Evolutionary conservation across 2,888 invertebrate genomes (phyloP).

Genomic region (Parnassius orleans): DNA sequence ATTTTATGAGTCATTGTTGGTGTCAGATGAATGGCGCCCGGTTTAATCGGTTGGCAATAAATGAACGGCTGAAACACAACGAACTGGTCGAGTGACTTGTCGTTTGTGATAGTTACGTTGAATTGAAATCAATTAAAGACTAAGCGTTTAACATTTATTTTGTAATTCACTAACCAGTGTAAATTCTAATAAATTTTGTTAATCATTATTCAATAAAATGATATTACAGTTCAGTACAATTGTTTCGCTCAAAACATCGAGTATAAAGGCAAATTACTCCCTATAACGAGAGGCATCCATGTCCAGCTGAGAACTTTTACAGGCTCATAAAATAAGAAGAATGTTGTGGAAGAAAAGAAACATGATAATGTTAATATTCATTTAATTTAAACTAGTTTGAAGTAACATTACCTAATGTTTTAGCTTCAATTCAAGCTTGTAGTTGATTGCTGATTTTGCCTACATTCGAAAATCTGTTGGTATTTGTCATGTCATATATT

Average conservation of each 20-base stretch:
- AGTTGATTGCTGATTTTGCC: not conserved
- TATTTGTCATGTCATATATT: constrained; percentile 9
- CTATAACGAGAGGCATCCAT: too few relatives aligned
- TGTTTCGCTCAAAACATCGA: too few relatives aligned
- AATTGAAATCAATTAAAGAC: constrained; percentile 20
- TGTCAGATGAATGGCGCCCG: constrained; percentile 21
- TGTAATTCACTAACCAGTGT: constrained; percentile 8
- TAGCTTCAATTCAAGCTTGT: too few relatives aligned
- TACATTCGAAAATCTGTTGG: constrained; percentile 15
- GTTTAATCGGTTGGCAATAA: constrained; percentile 22
- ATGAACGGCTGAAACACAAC: constrained; percentile 6
- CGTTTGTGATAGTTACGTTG: constrained; percentile 14
- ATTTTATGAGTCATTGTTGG: constrained; percentile 13
- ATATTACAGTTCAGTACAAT: too few relatives aligned
- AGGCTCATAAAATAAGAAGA: too few relatives aligned
- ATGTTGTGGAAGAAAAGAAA: too few relatives aligned
- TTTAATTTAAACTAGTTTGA: too few relatives aligned
- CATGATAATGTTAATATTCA: too few relatives aligned
- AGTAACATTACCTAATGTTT: too few relatives aligned
- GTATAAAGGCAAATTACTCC: too few relatives aligned
- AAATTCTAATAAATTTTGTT: not conserved
- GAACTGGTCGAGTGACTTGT: constrained; percentile 14
- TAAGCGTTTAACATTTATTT: constrained; percentile 21
- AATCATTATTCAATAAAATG: too few relatives aligned
- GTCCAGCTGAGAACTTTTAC: too few relatives aligned